Percentiles rank a stretch among this genome's conserved stretches.
These are phyloP conservation scores for Otolemur garnettii DNA, from an alignment of 2,113 vertebrate species.

Conservation along the genomic window DNA sequence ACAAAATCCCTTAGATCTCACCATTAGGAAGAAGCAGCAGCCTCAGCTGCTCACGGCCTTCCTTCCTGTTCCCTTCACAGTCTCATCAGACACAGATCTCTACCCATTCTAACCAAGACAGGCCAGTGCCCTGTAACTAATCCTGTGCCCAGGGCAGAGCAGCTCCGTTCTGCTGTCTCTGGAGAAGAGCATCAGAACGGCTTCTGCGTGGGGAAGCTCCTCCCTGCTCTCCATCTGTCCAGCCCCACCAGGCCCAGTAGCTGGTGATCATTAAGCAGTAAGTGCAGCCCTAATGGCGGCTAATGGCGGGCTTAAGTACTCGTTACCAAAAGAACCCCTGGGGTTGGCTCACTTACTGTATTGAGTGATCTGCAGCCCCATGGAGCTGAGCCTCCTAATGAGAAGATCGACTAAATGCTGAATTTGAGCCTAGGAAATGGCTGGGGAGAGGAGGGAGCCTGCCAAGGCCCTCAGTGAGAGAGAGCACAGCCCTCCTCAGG, in stretches of 20 bases:
- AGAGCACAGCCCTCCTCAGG: background rate
- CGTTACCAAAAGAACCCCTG: conserved; percentile 64
- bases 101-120: conserved; percentile 14
- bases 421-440: conserved; percentile 53
- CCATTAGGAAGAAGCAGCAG: conserved; percentile 11
- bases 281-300: conserved; percentile 42
- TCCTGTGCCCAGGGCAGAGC: background rate
- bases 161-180: conserved; percentile 34
- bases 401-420: conserved; percentile 63
- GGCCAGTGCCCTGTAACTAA: conserved; percentile 42
- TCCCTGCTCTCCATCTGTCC: conserved; percentile 50
- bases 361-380: conserved; percentile 67
- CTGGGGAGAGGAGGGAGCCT: conserved; percentile 8
- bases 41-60: background rate
- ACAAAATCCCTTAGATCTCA: background rate
- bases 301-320: conserved; percentile 65
- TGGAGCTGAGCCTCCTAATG: conserved; percentile 45
- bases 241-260: conserved; percentile 29
- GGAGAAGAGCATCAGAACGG: background rate
- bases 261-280: conserved; percentile 64
- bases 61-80: background rate
- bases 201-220: conserved; percentile 4
- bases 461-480: background rate
- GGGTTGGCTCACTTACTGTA: conserved; percentile 73
- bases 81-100: background rate